Conservation (phyloP, 2,113 vertebrate species). For the Odontophorus gujanensis region DNA sequence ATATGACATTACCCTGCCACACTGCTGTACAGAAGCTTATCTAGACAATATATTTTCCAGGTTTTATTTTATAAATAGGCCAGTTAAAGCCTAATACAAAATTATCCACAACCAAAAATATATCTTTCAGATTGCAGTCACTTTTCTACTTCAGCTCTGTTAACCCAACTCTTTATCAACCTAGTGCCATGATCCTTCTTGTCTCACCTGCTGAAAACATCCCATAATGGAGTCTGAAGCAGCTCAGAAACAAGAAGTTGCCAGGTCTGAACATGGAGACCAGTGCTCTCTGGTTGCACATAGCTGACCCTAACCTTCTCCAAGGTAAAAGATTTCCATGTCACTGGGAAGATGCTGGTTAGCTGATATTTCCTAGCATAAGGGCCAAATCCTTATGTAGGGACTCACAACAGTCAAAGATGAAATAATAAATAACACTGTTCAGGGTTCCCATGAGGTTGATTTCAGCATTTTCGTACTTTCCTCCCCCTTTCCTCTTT, state of each 20-base stretch:
- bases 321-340: neutral
- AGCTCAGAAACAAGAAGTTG: neutral
- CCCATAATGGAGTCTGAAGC: neutral
- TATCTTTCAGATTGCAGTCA: neutral
- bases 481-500: neutral
- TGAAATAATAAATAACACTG: neutral
- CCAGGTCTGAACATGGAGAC: neutral
- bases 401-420: neutral
- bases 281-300: neutral
- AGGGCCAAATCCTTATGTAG: neutral
- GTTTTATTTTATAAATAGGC: constrained; percentile 14
- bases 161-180: neutral
- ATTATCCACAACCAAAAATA: neutral
- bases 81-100: neutral
- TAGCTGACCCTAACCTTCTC: neutral
- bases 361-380: neutral
- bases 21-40: neutral
- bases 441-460: neutral
- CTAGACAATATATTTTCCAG: neutral
- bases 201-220: neutral
- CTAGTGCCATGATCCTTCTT: neutral
- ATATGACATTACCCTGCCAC: neutral
- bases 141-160: neutral
- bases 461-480: neutral
- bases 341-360: neutral